Evolutionary conservation across 2,113 vertebrate species (phyloP).

Genomic region (Rousettus leschenaultii): DNA sequence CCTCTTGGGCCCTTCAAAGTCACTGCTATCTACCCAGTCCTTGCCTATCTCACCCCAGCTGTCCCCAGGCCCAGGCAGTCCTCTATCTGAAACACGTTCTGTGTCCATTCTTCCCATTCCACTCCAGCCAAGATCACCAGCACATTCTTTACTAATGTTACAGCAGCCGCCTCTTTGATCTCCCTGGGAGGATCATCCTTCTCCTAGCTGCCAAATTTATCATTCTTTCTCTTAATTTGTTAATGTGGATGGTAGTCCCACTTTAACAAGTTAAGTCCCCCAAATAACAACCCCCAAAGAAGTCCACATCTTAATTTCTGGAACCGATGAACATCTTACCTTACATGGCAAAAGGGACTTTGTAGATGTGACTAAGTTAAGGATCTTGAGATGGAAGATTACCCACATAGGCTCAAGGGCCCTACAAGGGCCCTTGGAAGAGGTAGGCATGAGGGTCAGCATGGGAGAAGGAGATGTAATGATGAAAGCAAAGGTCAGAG

Average conservation of each 20-base stretch:
- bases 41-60: background rate
- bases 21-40: background rate
- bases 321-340: background rate
- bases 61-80: background rate
- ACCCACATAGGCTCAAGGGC: background rate
- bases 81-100: background rate
- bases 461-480: background rate
- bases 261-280: background rate
- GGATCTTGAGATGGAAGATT: background rate
- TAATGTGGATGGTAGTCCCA: background rate
- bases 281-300: background rate
- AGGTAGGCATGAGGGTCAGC: background rate
- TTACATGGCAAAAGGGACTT: background rate
- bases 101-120: background rate
- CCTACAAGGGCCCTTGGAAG: background rate
- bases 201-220: background rate
- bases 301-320: background rate
- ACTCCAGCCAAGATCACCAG: background rate
- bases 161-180: background rate
- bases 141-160: background rate
- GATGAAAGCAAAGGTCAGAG: background rate
- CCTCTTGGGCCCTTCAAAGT: background rate
- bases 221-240: slow-evolving; percentile 22
- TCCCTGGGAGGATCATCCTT: background rate
- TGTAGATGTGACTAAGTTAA: background rate